Percentiles rank a stretch among this genome's conserved stretches.
Evolutionary conservation across 1,140 invertebrate genomes (phyloP).

Genomic region (Globodera ellingtonae): DNA sequence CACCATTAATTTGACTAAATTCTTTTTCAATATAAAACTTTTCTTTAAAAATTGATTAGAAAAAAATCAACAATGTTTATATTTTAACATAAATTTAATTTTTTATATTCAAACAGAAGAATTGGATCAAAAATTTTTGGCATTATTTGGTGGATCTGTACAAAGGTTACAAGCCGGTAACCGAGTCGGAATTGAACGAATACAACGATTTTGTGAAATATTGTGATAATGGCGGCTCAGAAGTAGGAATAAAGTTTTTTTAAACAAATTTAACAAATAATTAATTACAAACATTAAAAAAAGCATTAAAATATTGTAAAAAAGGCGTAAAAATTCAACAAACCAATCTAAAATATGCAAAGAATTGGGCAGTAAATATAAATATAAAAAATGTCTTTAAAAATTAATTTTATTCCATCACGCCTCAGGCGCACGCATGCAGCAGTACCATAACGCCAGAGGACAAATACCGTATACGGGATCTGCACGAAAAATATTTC

Average conservation of each 20-base stretch:
- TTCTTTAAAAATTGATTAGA: too few species aligned
- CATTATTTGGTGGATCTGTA: not conserved
- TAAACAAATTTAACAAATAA: not conserved
- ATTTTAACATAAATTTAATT: not conserved
- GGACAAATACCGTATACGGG: not conserved
- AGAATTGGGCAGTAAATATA: too few species aligned
- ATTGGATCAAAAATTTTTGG: not conserved
- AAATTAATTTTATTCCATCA: too few species aligned
- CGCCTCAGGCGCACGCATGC: not conserved
- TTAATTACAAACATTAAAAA: not conserved
- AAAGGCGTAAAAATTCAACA: too few species aligned
- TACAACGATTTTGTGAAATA: not conserved
- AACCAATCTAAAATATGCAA: too few species aligned
- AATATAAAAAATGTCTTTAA: too few species aligned
- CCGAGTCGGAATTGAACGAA: not conserved
- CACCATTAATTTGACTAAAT: too few species aligned
- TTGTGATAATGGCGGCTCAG: not conserved
- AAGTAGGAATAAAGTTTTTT: not conserved
- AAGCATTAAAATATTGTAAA: too few species aligned
- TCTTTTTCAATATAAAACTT: too few species aligned
- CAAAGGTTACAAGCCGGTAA: slow-evolving; percentile 3
- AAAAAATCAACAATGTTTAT: too few species aligned
- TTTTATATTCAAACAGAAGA: not conserved
- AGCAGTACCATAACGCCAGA: not conserved
- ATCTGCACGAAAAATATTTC: not conserved